A percentile compares a stretch with the other conserved stretches of the same genome.
These are phyloP conservation scores for Chesias legatella DNA, from an alignment of 2,888 invertebrate genomes.

Conservation along the genomic window DNA sequence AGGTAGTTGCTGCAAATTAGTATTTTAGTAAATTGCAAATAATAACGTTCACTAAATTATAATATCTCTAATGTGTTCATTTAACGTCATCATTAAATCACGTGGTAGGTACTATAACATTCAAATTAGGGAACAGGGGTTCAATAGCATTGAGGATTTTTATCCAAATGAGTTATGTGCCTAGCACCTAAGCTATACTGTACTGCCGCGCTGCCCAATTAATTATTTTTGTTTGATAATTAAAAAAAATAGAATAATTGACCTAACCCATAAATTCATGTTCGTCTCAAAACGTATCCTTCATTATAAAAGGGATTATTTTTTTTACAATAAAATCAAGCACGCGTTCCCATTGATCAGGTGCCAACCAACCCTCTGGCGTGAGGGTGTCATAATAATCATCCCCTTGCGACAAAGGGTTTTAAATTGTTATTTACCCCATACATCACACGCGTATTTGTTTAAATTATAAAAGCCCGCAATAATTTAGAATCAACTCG, in stretches of 20 bases:
- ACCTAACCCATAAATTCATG: not conserved
- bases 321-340: constrained; percentile 32
- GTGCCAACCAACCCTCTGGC: constrained; percentile 53
- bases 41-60: too few relatives aligned
- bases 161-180: too few relatives aligned
- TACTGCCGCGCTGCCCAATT: too few relatives aligned
- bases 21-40: too few relatives aligned
- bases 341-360: constrained; percentile 57
- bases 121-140: too few relatives aligned
- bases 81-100: too few relatives aligned
- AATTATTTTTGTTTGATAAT: too few relatives aligned
- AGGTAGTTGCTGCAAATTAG: too few relatives aligned
- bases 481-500: constrained; percentile 74
- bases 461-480: constrained; percentile 63
- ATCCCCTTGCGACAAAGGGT: constrained; percentile 61
- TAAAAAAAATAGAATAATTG: not conserved
- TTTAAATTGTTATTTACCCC: constrained; percentile 77
- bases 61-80: too few relatives aligned
- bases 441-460: constrained; percentile 66
- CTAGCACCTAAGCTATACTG: too few relatives aligned
- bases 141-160: too few relatives aligned
- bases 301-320: constrained; percentile 20
- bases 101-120: too few relatives aligned
- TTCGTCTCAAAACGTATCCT: not conserved
- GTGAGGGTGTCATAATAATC: constrained; percentile 53